A percentile compares a stretch with the other conserved stretches of the same genome.
Conservation (phyloP, 1,140 invertebrate species). For the Drosophila parvula region DNA sequence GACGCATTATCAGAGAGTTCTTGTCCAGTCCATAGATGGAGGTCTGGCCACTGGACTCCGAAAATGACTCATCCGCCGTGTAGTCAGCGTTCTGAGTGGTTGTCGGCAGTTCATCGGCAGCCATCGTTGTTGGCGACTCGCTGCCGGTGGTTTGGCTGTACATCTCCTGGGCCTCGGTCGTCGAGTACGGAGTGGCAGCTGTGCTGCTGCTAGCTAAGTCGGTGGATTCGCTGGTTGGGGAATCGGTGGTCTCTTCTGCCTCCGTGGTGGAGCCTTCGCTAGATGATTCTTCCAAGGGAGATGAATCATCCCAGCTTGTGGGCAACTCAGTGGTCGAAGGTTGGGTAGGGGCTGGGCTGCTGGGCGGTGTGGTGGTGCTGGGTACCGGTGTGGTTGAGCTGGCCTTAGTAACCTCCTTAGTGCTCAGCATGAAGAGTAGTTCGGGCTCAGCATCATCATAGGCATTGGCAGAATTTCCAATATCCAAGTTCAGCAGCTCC, state of each 20-base stretch:
- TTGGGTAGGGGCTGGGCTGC: neutral
- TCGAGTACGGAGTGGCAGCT: neutral
- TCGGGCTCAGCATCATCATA: slow-evolving; percentile 31
- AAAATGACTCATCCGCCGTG: slow-evolving; percentile 40
- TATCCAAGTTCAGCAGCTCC: slow-evolving; percentile 29
- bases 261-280: neutral
- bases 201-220: neutral
- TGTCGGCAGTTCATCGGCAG: neutral
- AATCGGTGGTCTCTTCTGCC: neutral
- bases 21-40: slow-evolving; percentile 70
- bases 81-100: slow-evolving; percentile 44
- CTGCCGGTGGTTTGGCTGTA: slow-evolving; percentile 26
- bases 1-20: slow-evolving; percentile 67
- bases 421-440: slow-evolving; percentile 19
- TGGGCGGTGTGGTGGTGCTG: slow-evolving; percentile 15
- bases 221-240: neutral
- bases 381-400: slow-evolving; percentile 13
- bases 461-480: slow-evolving; percentile 7
- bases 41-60: slow-evolving; percentile 37
- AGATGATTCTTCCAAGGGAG: neutral
- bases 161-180: slow-evolving; percentile 11
- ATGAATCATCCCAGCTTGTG: neutral
- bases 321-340: neutral
- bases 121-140: slow-evolving; percentile 9
- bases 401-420: neutral